These are phyloP conservation scores for Lydus trimaculatus DNA, from an alignment of 2,888 invertebrate genomes.

Conservation along the genomic window DNA sequence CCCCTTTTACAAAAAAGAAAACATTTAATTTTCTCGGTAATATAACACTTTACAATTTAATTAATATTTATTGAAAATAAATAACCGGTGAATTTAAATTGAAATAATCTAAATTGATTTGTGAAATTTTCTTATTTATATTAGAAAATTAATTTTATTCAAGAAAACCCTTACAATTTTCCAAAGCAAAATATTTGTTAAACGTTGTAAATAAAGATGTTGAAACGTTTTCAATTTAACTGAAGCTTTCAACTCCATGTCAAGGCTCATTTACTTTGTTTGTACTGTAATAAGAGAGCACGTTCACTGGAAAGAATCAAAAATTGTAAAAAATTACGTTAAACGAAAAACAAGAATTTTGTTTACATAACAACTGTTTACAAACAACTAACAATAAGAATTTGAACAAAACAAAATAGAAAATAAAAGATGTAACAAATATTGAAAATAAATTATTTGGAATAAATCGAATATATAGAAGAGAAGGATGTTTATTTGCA, in stretches of 20 bases:
- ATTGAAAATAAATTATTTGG: neutral
- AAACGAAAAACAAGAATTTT: neutral
- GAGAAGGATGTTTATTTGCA: neutral
- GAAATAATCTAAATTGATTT: too few relatives aligned
- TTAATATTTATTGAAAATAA: too few relatives aligned
- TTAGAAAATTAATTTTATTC: too few relatives aligned
- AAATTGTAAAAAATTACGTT: neutral
- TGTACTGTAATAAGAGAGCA: neutral
- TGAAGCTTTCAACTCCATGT: neutral
- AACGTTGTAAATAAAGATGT: neutral
- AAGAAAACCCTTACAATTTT: too few relatives aligned
- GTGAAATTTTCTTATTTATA: neutral
- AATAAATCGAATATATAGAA: neutral
- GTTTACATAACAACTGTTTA: neutral
- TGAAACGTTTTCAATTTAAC: neutral
- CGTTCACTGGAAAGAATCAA: neutral
- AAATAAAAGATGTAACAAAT: neutral
- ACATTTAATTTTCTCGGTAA: too few relatives aligned
- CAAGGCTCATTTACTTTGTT: neutral
- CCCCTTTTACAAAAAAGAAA: too few relatives aligned
- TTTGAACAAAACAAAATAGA: neutral
- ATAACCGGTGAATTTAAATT: too few relatives aligned
- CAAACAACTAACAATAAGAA: neutral
- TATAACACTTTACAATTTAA: too few relatives aligned
- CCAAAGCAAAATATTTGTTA: neutral